Base-by-base conservation (phyloP, 92 coral and sea anemone genomes). In the Pocillopora grandis region DNA sequence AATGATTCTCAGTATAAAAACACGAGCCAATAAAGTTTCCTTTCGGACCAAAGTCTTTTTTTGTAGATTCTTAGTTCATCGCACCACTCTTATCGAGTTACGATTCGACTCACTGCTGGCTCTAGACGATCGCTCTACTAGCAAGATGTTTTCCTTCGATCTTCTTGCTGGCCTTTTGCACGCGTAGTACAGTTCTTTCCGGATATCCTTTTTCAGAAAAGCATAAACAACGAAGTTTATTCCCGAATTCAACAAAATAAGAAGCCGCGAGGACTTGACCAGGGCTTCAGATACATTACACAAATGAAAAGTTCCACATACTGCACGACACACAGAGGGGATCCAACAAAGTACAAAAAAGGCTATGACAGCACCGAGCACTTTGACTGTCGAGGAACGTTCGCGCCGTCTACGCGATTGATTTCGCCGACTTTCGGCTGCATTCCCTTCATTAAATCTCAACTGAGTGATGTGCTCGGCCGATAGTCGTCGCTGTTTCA, bases 211-310 rank as follows among this genome's bases (percentile, higher is more conserved):
- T 18, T 91, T 91, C 27, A 91, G 64, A 42, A 91, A 81, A 14
- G 92, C 84, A 77, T 90, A 91, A 5, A 91, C 90, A 62, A 86
- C 36, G 5, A 91, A 87, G 80, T 91, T 91, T 2, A 81, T 42
- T 33, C 84, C 92, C 15, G 88, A 85, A 73, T 87, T 91, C 12
- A 66, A 18, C 8, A 91, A 78, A 71, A 86, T 78, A 17, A 91
- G 69, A 36, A 87, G 77, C n/a, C 95, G 81, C 12, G 95, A 89
- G 60, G 89, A 48, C 48, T 68, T 68, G 1, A 70, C 52, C 48
- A 49, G 23, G 14, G 59, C 42, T 17, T 20, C 9, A 2, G 88
- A 60, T 12, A 80, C 81, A 3, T 48, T 69, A 56, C 95, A 91
- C 5, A 42, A 18, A 1, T 56, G 72, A 23, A 86, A 89, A 11